A percentile compares a stretch with the other conserved stretches of the same genome.
Conservation (phyloP, 2,888 invertebrate species). For the Holacanthella duospinosa region DNA sequence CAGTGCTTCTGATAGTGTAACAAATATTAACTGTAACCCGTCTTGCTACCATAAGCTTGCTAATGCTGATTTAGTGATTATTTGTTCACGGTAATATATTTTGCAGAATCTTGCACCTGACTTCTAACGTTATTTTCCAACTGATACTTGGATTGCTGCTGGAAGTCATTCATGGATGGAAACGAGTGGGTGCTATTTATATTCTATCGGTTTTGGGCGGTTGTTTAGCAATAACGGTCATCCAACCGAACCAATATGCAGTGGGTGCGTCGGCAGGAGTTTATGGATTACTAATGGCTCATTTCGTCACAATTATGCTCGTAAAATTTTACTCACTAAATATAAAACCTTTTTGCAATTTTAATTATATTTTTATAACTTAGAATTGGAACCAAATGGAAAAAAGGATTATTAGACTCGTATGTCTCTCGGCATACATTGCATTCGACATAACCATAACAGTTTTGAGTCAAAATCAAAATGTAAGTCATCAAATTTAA, state of each 20-base stretch:
- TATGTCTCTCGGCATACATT: constrained; percentile 10
- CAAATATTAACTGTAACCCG: too few species aligned
- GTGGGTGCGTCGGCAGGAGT: constrained; percentile 17
- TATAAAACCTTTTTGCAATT: too few species aligned
- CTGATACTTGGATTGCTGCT: constrained; percentile 14
- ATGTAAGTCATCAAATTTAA: too few species aligned
- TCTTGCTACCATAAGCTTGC: too few species aligned
- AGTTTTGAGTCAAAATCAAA: background rate
- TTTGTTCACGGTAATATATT: too few species aligned
- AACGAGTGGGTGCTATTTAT: constrained; percentile 11
- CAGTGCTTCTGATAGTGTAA: too few species aligned
- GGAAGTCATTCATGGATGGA: constrained; percentile 16
- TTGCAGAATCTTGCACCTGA: constrained; percentile 6
- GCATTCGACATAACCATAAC: background rate
- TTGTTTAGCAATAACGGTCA: constrained; percentile 6
- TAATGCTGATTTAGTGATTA: too few species aligned
- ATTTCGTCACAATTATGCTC: constrained; percentile 14
- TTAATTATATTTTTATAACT: background rate
- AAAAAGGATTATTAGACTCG: constrained; percentile 8
- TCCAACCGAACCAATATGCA: constrained; percentile 7
- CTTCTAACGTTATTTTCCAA: constrained; percentile 12
- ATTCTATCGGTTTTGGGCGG: constrained; percentile 9
- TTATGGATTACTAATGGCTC: constrained; percentile 10
- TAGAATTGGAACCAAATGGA: constrained; percentile 17
- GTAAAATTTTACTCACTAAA: too few species aligned